These are phyloP conservation scores for Nasonia oneida DNA, from an alignment of 2,888 invertebrate genomes.

Conservation along the genomic window DNA sequence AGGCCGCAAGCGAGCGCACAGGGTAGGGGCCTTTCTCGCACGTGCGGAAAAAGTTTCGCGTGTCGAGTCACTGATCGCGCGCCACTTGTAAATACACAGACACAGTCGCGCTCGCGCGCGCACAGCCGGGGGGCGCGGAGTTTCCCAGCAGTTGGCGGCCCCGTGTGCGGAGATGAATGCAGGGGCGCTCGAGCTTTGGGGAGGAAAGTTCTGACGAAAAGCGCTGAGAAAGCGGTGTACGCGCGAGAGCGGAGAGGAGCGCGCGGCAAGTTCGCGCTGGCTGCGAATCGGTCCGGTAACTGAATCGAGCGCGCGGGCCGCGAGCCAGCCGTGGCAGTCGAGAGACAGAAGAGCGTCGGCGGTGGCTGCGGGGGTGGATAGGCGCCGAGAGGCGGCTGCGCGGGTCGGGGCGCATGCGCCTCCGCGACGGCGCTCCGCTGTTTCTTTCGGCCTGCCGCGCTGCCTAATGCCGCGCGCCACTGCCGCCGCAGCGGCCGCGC, in stretches of 20 bases:
- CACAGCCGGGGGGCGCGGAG: too few species aligned
- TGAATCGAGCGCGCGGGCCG: slow-evolving; percentile 72
- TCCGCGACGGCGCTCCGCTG: background rate
- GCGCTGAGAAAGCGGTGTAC: background rate
- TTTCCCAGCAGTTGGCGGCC: too few species aligned
- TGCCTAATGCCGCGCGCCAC: slow-evolving; percentile 9
- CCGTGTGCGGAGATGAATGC: too few species aligned
- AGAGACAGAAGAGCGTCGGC: background rate
- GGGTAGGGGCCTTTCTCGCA: background rate
- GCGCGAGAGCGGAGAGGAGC: background rate
- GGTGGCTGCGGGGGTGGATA: background rate
- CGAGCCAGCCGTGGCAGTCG: slow-evolving; percentile 34
- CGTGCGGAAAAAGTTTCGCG: slow-evolving; percentile 12
- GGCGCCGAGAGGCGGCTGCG: background rate
- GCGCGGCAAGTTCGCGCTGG: slow-evolving; percentile 69
- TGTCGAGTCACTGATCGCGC: background rate
- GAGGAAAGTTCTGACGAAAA: too few species aligned
- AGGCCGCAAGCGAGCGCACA: too few species aligned
- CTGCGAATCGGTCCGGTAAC: slow-evolving; percentile 77
- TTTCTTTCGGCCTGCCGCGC: background rate
- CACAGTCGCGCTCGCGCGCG: too few species aligned
- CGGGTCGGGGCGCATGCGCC: background rate
- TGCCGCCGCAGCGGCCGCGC: slow-evolving; percentile 60
- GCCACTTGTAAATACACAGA: background rate
- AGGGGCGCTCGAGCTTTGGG: too few species aligned